phyloP scores from a whole-genome alignment of 2,888 invertebrate species.

The Limnephilus rhombicus region DNA sequence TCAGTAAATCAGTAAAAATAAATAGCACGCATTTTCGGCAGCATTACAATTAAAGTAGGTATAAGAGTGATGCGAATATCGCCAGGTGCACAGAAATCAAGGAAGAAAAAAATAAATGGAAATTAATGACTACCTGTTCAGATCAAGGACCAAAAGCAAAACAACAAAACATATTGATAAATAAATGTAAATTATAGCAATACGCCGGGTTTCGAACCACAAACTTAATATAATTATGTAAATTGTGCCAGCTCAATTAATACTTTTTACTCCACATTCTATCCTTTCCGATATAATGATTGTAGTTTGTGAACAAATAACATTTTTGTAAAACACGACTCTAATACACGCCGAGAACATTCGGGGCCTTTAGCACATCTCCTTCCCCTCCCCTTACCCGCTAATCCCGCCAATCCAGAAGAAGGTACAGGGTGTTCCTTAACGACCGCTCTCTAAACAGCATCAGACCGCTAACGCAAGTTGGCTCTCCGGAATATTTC shows the following conservation, averaged over 20 bases:
- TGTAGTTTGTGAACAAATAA: background rate
- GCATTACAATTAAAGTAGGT: too few species aligned
- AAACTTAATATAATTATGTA: background rate
- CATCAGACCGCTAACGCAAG: conserved; percentile 45
- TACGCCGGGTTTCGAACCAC: background rate
- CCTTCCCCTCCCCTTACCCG: background rate
- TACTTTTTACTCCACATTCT: background rate
- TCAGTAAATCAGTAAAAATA: too few species aligned
- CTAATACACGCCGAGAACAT: conserved; percentile 21
- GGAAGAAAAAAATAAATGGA: background rate
- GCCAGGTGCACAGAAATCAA: too few species aligned
- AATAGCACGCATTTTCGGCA: too few species aligned
- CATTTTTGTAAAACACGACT: conserved; percentile 2
- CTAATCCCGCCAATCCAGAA: conserved; percentile 47
- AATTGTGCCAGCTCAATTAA: background rate
- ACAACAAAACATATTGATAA: background rate
- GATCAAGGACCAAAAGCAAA: background rate
- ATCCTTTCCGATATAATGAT: background rate
- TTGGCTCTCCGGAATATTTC: conserved; percentile 60
- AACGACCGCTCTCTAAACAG: conserved; percentile 47
- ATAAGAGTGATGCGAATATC: background rate
- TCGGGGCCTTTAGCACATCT: background rate
- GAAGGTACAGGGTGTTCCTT: conserved; percentile 44
- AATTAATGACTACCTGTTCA: background rate
- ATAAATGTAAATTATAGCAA: background rate